Percentiles rank a stretch among this genome's conserved stretches.
These are phyloP conservation scores for Lepus oiostolus DNA, from an alignment of 2,797 vertebrate genomes.

Conservation along the genomic window DNA sequence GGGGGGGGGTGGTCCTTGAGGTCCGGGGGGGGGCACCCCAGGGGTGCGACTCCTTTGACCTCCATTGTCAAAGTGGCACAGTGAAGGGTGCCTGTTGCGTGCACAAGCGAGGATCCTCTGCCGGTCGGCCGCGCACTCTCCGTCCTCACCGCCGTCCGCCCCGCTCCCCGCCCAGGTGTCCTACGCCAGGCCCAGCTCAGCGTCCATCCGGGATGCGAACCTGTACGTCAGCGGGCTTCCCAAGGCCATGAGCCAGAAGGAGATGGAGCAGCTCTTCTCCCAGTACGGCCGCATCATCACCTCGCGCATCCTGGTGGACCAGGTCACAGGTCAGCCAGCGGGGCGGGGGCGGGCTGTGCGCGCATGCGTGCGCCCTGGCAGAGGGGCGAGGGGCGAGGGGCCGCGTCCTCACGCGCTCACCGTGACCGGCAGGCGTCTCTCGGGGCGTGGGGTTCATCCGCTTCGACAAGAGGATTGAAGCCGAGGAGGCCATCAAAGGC, in stretches of 20 bases:
- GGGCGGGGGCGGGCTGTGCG: no score
- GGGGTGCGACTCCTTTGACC: background rate
- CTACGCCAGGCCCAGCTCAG: slow-evolving; percentile 96
- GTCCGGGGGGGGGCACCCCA: background rate
- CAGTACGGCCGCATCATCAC: slow-evolving; percentile 98
- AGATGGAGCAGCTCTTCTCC: slow-evolving; percentile 98
- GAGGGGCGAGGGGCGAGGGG: background rate
- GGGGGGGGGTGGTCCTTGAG: background rate
- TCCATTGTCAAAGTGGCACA: background rate
- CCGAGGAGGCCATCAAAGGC: slow-evolving; percentile 98
- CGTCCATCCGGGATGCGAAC: slow-evolving; percentile 97
- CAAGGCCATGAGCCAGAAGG: slow-evolving; percentile 98
- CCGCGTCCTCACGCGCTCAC: background rate
- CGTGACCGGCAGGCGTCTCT: slow-evolving; percentile 93
- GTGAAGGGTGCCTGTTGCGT: no score
- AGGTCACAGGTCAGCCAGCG: slow-evolving; percentile 90
- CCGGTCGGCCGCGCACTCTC: background rate
- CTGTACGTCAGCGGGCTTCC: slow-evolving; percentile 97
- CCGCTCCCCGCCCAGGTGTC: slow-evolving; percentile 90
- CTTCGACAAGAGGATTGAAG: slow-evolving; percentile 98
- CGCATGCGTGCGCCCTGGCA: background rate
- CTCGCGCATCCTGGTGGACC: slow-evolving; percentile 97
- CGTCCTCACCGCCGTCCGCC: background rate
- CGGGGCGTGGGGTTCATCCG: slow-evolving; percentile 98
- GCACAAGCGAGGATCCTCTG: background rate